Percentiles rank a stretch among this genome's conserved stretches.
These are phyloP conservation scores for Cecropterus lyciades DNA, from an alignment of 1,140 invertebrate species.

Conservation along the genomic window DNA sequence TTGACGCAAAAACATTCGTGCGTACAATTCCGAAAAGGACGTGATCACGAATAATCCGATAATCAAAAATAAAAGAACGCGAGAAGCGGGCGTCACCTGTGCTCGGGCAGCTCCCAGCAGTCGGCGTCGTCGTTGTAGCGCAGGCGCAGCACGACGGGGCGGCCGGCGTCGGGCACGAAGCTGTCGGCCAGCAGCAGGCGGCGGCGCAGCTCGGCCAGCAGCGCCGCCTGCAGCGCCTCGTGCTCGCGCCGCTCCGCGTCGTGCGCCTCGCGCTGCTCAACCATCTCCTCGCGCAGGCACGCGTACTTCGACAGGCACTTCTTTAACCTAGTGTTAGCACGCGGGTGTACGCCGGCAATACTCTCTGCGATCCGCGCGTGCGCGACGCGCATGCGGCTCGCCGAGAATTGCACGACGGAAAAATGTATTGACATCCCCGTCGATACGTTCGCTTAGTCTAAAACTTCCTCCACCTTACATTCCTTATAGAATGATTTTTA, in stretches of 20 bases:
- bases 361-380: too few relatives aligned
- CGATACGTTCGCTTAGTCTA: too few relatives aligned
- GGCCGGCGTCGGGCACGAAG: conserved; percentile 97
- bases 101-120: conserved; percentile 88
- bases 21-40: too few relatives aligned
- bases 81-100: conserved; percentile 82
- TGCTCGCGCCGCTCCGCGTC: conserved; percentile 89
- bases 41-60: too few relatives aligned
- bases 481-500: too few relatives aligned
- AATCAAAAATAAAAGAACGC: too few relatives aligned
- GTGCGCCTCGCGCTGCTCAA: conserved; percentile 78
- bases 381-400: too few relatives aligned
- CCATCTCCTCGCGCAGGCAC: conserved; percentile 75
- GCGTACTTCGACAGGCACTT: conserved; percentile 76
- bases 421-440: too few relatives aligned
- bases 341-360: too few relatives aligned
- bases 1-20: too few relatives aligned
- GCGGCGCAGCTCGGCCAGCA: conserved; percentile 88
- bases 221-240: conserved; percentile 75
- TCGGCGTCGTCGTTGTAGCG: conserved; percentile 96
- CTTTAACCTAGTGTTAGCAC: conserved; percentile 77
- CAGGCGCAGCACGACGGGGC: conserved; percentile 91
- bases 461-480: too few relatives aligned
- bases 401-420: too few relatives aligned
- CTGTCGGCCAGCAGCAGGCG: conserved; percentile 97